Base-by-base conservation (phyloP, 2,797 vertebrate genomes). In the Pseudochirops corinnae region DNA sequence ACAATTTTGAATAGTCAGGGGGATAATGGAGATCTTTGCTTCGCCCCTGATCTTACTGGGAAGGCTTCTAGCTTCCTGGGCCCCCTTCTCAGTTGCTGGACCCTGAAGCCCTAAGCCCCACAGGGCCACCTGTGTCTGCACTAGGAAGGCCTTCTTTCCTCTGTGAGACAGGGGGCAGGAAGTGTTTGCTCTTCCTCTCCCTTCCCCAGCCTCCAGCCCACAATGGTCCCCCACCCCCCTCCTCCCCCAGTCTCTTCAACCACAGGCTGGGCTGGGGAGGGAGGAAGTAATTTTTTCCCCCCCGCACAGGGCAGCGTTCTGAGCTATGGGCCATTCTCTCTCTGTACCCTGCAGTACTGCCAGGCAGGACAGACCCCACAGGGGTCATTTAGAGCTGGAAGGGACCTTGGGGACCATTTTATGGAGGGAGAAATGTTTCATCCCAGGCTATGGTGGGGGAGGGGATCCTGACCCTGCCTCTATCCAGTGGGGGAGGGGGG, bases 141-240 rank as follows among this genome's bases (percentile, higher is more conserved):
- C 91, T 31, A 74, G 0, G 31, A 91, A 55, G 74, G 46, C 93
- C 87, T 57, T 56, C 92, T 56, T 90, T 90, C 93, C 91, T 87
- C 95, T 93, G 93, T 93, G 92, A 62, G 82, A 39, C 0, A 21
- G 90, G 93, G 92, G 12, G 91, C 87, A 14, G 93, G 93, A 95
- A 53, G 92, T 90, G 5, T 87, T 13, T 28, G 90, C 74, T 91
- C 82, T 90, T 82, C 55, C 90, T n/a, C 53, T 58, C n/a, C 5
- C 4, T 93, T 26, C 90, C 93, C 92, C 74, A 52, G 13, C 90
- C 58, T 90, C 91, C 87, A 56, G 82, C 94, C 74, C 50, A 53
- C n/a, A 82, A 46, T 82, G 82, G 29, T 26, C 87, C 4, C 56
- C 92, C 94, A 55, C 33, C 92, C 92, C 87, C 58, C 94, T 95